Base-by-base conservation (phyloP, 2,888 invertebrate species). In the Nemoura dubitans region DNA sequence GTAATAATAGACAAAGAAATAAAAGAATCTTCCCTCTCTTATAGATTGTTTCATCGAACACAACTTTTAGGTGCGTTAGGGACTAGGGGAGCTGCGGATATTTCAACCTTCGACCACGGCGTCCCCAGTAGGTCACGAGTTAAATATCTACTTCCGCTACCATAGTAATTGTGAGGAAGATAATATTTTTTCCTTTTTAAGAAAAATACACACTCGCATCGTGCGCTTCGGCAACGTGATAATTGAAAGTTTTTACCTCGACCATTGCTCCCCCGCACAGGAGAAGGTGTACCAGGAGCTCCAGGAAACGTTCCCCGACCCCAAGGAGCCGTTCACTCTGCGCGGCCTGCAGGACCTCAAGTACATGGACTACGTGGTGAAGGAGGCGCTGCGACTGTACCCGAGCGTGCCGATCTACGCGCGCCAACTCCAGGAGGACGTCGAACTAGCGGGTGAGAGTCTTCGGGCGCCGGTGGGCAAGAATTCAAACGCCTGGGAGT, bases 341-440 rank as follows among this genome's bases (percentile, higher is more conserved):
- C 93, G 93, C 80, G 94, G 94, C 88, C 90, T 95, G n/a, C 91
- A 93, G 88, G 92, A 93, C 86, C 94, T 95, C 94, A 92, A 93
- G 87, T 95, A 95, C 89, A 91, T 95, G 88, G 95, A 95, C 88
- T 93, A 94, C 89, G 95, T 95, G 89, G 94, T 96, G 83, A 95
- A 95, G 90, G 95, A 95, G 90, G 92, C 94, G 0, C 89, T 95
- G 85, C 91, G 95, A 84, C 90, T 95, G 14, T 95, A 93, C 88
- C 95, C 96, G 0, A 95, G 95, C 89, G 95, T 95, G 3, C 94
- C 94, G 7, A 6, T 87, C 14, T 87, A 29, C 29, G 86, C 89
- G n/a, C 86, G 90, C 16, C 10, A 77, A 7, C 42, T 90, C 0
- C 86, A 82, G 5, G 87, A 89, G 30, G 89, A 89, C 85, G 42